Evolutionary conservation across 2,113 vertebrate species (phyloP), one percentile per base, ranked within the genome.

Genomic region (Oryzias melastigma): DNA sequence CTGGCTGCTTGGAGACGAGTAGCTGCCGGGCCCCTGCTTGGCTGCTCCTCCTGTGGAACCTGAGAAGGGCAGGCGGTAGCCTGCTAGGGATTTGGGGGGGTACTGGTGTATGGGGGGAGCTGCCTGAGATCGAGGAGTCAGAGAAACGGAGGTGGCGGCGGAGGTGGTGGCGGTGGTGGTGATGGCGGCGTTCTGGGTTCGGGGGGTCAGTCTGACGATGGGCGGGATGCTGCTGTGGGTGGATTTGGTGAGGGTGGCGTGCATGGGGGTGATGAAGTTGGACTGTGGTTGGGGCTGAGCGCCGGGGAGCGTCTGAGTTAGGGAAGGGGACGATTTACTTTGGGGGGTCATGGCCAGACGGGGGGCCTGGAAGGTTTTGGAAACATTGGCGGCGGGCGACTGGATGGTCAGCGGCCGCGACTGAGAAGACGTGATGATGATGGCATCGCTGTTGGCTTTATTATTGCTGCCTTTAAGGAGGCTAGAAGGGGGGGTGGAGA

Each of bases 181-280:
- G 5, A 57, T 44, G 7, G 35, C 19, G 0, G 85, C 71, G 68
- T 64, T 80, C 16, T 81, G 78, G 40, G 81, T 67, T 17, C 91
- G 88, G 1, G 89, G 83, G 0, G 89, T 91, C 60, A 93, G 90
- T 49, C 91, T 92, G 56, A 93, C 83, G 53, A 93, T 92, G 41
- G 88, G 84, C 0, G 90, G 83, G 66, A 78, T 86, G 78, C 87
- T 87, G 83, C 90, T 91, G 85, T 91, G 91, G n/a, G 86, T 59
- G 15, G 91, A 90, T 72, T 93, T 92, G 40, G 91, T 93, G 78
- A 92, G 89, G 0, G 91, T 93, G 27, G 91, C 92, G 44, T 93
- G 92, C 92, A 92, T 92, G 15, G 91, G 91, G 14, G 91, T 93
- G 81, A 93, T 91, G 76, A 93, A 93, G 65, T 86, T 91, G 0